These are phyloP conservation scores for Drosophila pseudotakahashii DNA, from an alignment of 2,888 invertebrate genomes.

Conservation along the genomic window DNA sequence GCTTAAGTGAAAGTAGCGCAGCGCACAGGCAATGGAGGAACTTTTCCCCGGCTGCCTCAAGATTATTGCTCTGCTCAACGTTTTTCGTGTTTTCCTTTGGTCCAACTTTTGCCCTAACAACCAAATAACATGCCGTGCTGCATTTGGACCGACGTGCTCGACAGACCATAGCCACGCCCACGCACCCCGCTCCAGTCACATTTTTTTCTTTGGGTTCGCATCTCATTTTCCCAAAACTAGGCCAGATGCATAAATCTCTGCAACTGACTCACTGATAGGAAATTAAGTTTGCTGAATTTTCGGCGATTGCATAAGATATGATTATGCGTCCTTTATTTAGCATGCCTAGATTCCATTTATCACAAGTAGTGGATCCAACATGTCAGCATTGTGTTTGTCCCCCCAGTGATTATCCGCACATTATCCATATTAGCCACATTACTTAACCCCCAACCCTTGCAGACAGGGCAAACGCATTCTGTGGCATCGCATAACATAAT, in stretches of 20 bases:
- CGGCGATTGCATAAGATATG: conserved; percentile 24
- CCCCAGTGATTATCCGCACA: conserved; percentile 27
- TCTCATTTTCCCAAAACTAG: conserved; percentile 35
- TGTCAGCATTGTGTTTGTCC: conserved; percentile 17
- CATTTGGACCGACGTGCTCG: conserved; percentile 39
- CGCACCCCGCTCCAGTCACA: too few species aligned
- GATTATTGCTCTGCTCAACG: conserved; percentile 54
- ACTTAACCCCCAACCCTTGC: conserved; percentile 24
- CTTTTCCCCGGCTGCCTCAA: conserved; percentile 38
- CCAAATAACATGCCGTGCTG: conserved; percentile 50
- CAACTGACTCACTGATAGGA: conserved; percentile 25
- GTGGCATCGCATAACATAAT: conserved; percentile 42
- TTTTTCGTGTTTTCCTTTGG: conserved; percentile 39
- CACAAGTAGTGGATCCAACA: too few species aligned
- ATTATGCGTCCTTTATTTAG: background rate
- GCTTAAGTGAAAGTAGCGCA: conserved; percentile 50
- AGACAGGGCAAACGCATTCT: conserved; percentile 34
- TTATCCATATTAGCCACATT: conserved; percentile 43
- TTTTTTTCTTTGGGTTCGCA: conserved; percentile 13
- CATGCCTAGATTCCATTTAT: too few species aligned
- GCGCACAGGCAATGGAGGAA: conserved; percentile 23
- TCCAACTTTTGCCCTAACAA: conserved; percentile 48
- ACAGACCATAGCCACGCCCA: conserved; percentile 40
- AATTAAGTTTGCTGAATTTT: conserved; percentile 31
- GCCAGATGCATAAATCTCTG: conserved; percentile 46